Evolutionary conservation across 2,888 invertebrate species (phyloP), one percentile per base, ranked within the genome.

Genomic region (Catocala nupta): DNA sequence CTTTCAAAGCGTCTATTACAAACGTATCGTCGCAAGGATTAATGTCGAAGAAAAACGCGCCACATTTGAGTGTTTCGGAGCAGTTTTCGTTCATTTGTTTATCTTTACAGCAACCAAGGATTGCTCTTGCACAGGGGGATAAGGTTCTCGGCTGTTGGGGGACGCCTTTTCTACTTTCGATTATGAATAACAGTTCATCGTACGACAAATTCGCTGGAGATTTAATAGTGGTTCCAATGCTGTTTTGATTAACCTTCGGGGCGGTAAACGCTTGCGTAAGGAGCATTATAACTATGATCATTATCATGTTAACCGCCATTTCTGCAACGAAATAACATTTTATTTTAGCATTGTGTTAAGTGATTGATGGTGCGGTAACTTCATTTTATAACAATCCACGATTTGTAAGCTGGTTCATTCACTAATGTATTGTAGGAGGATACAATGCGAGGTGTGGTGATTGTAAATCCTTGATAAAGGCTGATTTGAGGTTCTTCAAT

Each of bases 21-120:
- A 96, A 95, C 7, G 95, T 91, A 11, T 94, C 94, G 6, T 96
- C 95, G 84, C 97, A 98, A 0, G 97, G 97, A 81, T 96, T 96
- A 65, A 95, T 96, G 70, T 96, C 97, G 95, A 97, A 97, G 89
- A 96, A 97, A 55, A 96, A 95, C 0, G 96, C 96, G 0, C 95
- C 95, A 82, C 97, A 98, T 7, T 96, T 95, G 58, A 96, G 88
- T 8, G 95, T 90, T 85, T 97, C 97, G 66, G 97, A 97, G 83
- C 97, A 98, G 3, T 93, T 87, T 55, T 95, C 88, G 11, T 91
- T 86, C 63, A 88, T 89, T n/a, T 88, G 88, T 34, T 86, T 84
- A 0, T 89, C 86, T 0, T 95, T 91, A 80, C 97, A 97, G 81
- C 97, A 98, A 1, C 96, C 95, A 6, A 97, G 90, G 55, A 97